These are phyloP conservation scores for Cydia strobilella DNA, from an alignment of 1,140 invertebrate species.

Conservation along the genomic window DNA sequence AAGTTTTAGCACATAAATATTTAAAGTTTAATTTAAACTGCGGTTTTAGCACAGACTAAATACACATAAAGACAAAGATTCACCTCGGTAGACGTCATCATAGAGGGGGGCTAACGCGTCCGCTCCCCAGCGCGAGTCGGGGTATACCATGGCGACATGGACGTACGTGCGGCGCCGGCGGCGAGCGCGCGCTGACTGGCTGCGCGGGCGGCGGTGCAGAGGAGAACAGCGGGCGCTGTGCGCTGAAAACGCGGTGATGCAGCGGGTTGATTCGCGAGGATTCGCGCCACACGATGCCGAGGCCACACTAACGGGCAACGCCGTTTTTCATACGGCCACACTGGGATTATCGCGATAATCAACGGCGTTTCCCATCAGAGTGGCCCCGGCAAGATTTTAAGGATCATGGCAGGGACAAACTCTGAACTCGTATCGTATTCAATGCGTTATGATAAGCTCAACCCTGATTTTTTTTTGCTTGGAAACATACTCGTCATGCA, in stretches of 20 bases:
- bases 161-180: slow-evolving; percentile 46
- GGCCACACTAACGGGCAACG: too few species aligned
- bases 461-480: too few species aligned
- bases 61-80: slow-evolving; percentile 51
- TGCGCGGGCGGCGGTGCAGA: slow-evolving; percentile 33
- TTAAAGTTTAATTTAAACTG: too few species aligned
- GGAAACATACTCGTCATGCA: too few species aligned
- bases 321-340: too few species aligned
- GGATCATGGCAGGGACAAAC: too few species aligned
- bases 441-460: too few species aligned
- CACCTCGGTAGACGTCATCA: slow-evolving; percentile 78
- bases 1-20: slow-evolving; percentile 35
- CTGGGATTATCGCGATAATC: too few species aligned
- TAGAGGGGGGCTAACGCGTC: slow-evolving; percentile 76
- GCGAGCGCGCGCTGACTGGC: slow-evolving; percentile 67
- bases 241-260: not conserved
- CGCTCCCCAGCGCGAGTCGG: slow-evolving; percentile 75
- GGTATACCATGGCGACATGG: slow-evolving; percentile 70
- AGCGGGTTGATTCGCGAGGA: not conserved
- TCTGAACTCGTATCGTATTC: too few species aligned
- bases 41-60: slow-evolving; percentile 13
- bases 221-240: slow-evolving; percentile 9
- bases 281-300: too few species aligned
- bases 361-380: too few species aligned
- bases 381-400: too few species aligned